These are phyloP conservation scores for Sebastolobus altivelis DNA, from an alignment of 2,797 vertebrate species.

Conservation along the genomic window DNA sequence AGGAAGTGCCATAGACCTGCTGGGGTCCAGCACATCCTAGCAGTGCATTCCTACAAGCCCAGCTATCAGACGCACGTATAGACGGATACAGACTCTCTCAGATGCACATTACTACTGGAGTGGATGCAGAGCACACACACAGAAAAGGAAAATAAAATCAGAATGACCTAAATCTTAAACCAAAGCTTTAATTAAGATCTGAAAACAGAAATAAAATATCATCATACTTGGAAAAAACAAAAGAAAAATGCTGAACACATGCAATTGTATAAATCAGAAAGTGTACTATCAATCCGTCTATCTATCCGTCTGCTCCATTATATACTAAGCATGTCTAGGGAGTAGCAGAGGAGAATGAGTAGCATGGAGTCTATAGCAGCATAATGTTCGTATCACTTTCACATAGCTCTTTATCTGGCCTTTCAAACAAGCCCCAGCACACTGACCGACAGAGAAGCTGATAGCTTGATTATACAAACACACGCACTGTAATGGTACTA, in stretches of 20 bases:
- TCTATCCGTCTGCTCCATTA: not conserved
- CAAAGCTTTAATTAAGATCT: conserved; percentile 12
- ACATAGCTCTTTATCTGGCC: conserved; percentile 41
- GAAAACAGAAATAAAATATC: conserved; percentile 15
- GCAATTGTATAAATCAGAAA: conserved; percentile 3
- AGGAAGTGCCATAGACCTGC: conserved; percentile 85
- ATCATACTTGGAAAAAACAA: not conserved
- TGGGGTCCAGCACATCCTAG: conserved; percentile 79
- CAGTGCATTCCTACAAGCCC: conserved; percentile 77
- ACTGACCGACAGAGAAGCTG: conserved; percentile 43
- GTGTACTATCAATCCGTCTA: not conserved
- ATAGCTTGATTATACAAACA: conserved; percentile 38
- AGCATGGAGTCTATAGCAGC: not conserved
- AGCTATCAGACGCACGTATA: conserved; percentile 51
- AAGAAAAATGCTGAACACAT: not conserved
- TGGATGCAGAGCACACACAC: conserved; percentile 4
- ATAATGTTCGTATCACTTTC: conserved; percentile 35
- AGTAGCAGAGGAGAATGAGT: conserved; percentile 16
- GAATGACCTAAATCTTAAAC: conserved; percentile 20
- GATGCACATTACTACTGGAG: conserved; percentile 15
- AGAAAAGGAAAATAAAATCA: conserved; percentile 19
- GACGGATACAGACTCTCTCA: conserved; percentile 40
- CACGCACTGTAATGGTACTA: conserved; percentile 35
- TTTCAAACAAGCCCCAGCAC: conserved; percentile 24
- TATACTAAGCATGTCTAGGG: conserved; percentile 2